Evolutionary conservation across 2,797 vertebrate genomes (phyloP), one percentile per base, ranked within the genome.

Genomic region (Mormyrus proboscirostris): DNA sequence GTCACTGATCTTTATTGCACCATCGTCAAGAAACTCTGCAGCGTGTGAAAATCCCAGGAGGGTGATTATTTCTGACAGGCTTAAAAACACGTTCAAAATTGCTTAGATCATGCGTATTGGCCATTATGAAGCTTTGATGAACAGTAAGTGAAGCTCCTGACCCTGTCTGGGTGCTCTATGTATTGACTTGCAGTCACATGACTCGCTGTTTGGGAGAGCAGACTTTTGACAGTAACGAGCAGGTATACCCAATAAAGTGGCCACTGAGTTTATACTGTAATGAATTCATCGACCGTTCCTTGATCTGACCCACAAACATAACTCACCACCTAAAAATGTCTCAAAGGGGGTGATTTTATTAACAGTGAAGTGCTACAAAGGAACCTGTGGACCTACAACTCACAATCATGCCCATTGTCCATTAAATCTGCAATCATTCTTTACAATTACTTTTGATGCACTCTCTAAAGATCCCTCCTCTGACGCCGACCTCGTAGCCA

Each of bases 361-460:
- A 41, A 79, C 38, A 79, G 16, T 7, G 73, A 41, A 79, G 16
- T 79, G 38, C 16, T 79, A 79, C 73, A 79, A 29, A 85, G 7
- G 44, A 50, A 53, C 83, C 6, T 53, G 9, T 53, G 49, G 83
- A 33, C 83, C 83, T 51, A 33, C 22, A 50, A 50, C 25, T n/a
- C 10, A 51, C 47, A 85, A 50, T 85, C 49, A 85, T 85, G 50
- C 47, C 25, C 50, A 85, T 9, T 33, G 47, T 51, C 25, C 47
- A 85, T 51, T 44, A 51, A 84, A 84, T 84, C 22, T 84, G 82
- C 44, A 22, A 47, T 50, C 82, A 25, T 84, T 84, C 82, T 84
- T 49, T 50, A 22, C 41, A 84, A 22, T 25, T 84, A 25, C 82
- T 85, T 50, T 16, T 4, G 47, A 16, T 33, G 38, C 73, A 41